Percentiles rank a stretch among this genome's conserved stretches.
phyloP scores from a whole-genome alignment of 2,113 vertebrate genomes.

The Lampris incognitus region DNA sequence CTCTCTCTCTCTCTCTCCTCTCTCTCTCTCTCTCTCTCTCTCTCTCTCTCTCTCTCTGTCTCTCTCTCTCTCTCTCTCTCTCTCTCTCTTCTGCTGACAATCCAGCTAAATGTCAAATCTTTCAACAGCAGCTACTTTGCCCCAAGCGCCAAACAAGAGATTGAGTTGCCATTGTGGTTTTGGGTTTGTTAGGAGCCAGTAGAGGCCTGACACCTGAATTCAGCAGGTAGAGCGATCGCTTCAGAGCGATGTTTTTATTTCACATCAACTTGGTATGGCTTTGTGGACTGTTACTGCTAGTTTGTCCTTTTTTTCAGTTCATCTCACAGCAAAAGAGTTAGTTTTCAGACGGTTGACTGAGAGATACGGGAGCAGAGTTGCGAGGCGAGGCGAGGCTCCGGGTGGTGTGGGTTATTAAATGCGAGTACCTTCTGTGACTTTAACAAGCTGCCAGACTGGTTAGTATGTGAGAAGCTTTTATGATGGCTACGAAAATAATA shows the following conservation, averaged over 20 bases:
- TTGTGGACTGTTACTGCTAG: not conserved
- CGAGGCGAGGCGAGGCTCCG: too few species aligned
- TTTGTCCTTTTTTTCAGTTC: not conserved
- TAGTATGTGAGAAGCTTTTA: not conserved
- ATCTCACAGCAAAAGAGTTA: too few species aligned
- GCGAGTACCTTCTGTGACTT: too few species aligned
- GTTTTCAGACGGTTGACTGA: too few species aligned
- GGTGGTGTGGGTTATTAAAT: too few species aligned
- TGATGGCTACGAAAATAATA: constrained; percentile 19
- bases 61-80: constrained; percentile 21
- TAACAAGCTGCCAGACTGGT: too few species aligned
- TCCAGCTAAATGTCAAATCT: constrained; percentile 79
- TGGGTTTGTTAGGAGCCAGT: constrained; percentile 65
- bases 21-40: constrained; percentile 26
- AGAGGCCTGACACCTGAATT: constrained; percentile 57
- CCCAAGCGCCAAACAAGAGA: constrained; percentile 72
- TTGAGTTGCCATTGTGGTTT: constrained; percentile 67
- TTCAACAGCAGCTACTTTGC: constrained; percentile 81
- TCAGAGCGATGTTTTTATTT: constrained; percentile 47
- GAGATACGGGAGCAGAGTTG: too few species aligned
- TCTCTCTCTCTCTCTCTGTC: constrained; percentile 46
- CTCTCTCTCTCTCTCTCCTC: constrained; percentile 5
- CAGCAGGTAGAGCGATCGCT: constrained; percentile 30
- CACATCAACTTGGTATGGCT: constrained; percentile 11
- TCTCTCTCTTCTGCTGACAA: constrained; percentile 53